Base-by-base conservation (phyloP, 2,888 invertebrate genomes). In the Omphaloscelis lunosa region DNA sequence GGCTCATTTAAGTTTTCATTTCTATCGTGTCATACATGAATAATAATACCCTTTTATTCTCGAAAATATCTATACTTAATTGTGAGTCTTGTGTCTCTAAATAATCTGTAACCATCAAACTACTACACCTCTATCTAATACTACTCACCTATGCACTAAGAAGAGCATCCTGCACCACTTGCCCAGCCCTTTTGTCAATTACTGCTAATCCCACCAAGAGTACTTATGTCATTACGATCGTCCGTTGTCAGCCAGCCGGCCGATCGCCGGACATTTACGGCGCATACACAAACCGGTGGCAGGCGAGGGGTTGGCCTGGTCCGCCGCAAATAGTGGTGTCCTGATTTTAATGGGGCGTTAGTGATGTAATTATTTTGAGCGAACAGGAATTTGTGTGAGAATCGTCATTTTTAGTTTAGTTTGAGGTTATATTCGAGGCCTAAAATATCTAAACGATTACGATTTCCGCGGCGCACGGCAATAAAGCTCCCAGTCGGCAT, bases 321-420 rank as follows among this genome's bases (percentile, higher is more conserved):
- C 34, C 48, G 41, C 84, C 84, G 75, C 84, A 84, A 84, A 84
- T 86, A 72, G 86, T 75, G 79, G 75, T 79, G 84, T 83, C 75
- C 86, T 84, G 84, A 86, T 84, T 84, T 84, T 84, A 84, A 84
- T 84, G 86, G 78, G 65, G 61, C 72, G 74, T 78, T 86, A 83
- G 86, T 86, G 86, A 84, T 74, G 83, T 78, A 34, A 82, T 83
- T 83, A 84, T 75, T 85, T 75, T 65, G 56, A 41, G 56, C 41
- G 23, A 15, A 45, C 2, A 56, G 45, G 63, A 58, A 70, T 70
- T 72, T 58, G 48, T 48, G 65, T 79, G 63, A 41, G 45, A 62
- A 61, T 39, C 29, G 34, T 51, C n/a, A n/a, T 45, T 66, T 73
- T 59, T 53, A 5, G 4, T 74, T 45, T 15, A 7, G 45, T 12